Conservation (phyloP, 30 jellyfish, hydroid and myxozoan genomes). For the Sanderia malayensis region DNA sequence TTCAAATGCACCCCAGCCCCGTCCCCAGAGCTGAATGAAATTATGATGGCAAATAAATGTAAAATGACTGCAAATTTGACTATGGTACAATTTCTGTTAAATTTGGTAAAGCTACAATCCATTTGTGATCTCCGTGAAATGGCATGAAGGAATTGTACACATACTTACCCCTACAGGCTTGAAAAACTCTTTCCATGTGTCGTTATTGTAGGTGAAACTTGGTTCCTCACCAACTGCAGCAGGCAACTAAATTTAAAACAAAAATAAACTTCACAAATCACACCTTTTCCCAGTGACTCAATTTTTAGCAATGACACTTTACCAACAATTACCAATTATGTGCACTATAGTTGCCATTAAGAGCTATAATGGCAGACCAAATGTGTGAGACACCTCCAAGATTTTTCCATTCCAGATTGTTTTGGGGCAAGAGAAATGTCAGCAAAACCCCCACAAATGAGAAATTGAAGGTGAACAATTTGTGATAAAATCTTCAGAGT, state of each 20-base stretch:
- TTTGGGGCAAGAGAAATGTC: neutral
- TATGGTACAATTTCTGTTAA: too few species aligned
- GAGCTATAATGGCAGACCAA: neutral
- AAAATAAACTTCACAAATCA: neutral
- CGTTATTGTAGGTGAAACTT: constrained; percentile 71
- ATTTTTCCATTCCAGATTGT: neutral
- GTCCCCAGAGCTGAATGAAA: too few species aligned
- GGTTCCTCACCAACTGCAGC: constrained; percentile 98
- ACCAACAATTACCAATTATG: too few species aligned
- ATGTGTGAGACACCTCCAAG: neutral
- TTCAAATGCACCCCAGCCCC: too few species aligned
- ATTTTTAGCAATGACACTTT: too few species aligned
- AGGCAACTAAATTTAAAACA: constrained; percentile 61
- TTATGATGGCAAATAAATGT: too few species aligned
- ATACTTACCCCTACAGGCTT: constrained; percentile 80
- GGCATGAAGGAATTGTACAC: too few species aligned
- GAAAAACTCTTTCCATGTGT: constrained; percentile 71
- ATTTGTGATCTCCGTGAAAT: too few species aligned
- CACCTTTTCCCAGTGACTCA: neutral
- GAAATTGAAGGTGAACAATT: neutral
- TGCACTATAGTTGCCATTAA: too few species aligned
- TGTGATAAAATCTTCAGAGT: too few species aligned
- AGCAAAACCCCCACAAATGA: neutral
- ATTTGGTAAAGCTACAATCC: too few species aligned
- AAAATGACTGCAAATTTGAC: too few species aligned